phyloP scores from a whole-genome alignment of 1,140 invertebrate genomes.

The Drosophila littoralis region DNA sequence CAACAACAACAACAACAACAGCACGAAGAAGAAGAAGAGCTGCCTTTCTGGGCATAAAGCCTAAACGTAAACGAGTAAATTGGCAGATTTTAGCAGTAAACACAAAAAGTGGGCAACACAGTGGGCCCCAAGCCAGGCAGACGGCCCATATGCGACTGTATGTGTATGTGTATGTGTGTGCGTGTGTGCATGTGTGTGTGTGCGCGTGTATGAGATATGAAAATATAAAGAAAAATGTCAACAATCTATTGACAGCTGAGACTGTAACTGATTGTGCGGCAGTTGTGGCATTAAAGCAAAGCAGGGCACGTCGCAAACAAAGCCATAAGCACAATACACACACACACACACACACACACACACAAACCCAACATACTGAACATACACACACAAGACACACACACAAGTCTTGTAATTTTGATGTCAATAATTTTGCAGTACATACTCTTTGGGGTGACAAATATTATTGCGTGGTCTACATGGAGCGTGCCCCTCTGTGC shows the following conservation, averaged over 20 bases:
- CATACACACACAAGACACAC: slow-evolving; percentile 8
- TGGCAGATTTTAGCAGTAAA: slow-evolving; percentile 82
- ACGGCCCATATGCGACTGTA: slow-evolving; percentile 8
- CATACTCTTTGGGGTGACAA: slow-evolving; percentile 48
- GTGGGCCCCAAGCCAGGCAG: slow-evolving; percentile 54
- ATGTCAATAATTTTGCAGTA: slow-evolving; percentile 75
- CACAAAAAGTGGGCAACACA: slow-evolving; percentile 77
- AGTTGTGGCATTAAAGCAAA: slow-evolving; percentile 56
- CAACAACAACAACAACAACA: slow-evolving; percentile 8
- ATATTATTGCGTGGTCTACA: slow-evolving; percentile 52
- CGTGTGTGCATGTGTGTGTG: slow-evolving; percentile 23
- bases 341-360: slow-evolving; percentile 37
- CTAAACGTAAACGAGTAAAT: slow-evolving; percentile 83
- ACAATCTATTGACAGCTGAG: slow-evolving; percentile 82
- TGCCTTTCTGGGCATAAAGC: slow-evolving; percentile 44
- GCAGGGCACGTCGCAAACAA: slow-evolving; percentile 79
- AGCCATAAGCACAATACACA: slow-evolving; percentile 60
- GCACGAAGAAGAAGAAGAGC: slow-evolving; percentile 1
- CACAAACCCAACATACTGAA: slow-evolving; percentile 11
- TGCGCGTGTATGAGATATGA: slow-evolving; percentile 51
- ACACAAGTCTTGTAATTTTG: slow-evolving; percentile 64
- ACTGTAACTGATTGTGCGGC: slow-evolving; percentile 75
- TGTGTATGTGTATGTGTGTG: slow-evolving; percentile 19
- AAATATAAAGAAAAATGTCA: slow-evolving; percentile 80
- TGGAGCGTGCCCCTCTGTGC: slow-evolving; percentile 32